These are phyloP conservation scores for Muschampia plurimacula DNA, from an alignment of 2,888 invertebrate species.

Conservation along the genomic window DNA sequence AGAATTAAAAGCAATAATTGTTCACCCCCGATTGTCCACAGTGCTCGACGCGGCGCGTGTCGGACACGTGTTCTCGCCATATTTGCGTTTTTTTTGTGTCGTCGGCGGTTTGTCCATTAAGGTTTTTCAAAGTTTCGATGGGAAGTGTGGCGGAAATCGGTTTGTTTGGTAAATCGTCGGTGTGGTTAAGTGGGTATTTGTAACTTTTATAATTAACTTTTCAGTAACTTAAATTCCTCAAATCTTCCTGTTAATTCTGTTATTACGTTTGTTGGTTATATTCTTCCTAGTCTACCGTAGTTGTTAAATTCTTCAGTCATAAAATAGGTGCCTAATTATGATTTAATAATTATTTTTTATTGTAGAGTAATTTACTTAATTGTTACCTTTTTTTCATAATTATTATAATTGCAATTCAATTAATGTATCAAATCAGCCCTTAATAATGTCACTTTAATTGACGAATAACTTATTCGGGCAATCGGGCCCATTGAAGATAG, in stretches of 20 bases:
- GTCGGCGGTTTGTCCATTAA: background rate
- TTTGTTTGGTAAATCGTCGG: background rate
- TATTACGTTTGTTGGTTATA: background rate
- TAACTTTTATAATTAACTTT: background rate
- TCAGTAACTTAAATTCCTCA: background rate
- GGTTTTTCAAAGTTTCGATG: background rate
- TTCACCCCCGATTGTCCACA: conserved; percentile 12
- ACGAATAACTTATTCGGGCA: no score
- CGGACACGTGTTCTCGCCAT: conserved; percentile 22
- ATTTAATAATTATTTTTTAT: no score
- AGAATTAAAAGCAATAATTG: conserved; percentile 18
- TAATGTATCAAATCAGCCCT: no score
- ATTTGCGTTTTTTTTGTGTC: conserved; percentile 20
- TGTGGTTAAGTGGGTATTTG: background rate
- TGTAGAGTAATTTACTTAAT: no score
- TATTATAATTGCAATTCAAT: no score
- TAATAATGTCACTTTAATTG: no score
- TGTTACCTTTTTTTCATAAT: no score
- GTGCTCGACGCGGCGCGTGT: conserved; percentile 15
- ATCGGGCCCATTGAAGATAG: no score
- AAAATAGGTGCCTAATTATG: no score
- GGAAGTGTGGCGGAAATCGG: background rate
- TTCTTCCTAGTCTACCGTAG: no score
- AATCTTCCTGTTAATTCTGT: background rate
- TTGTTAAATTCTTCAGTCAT: no score